Evolutionary conservation across 2,888 invertebrate species (phyloP).

Genomic region (Acrocyrtus sp.): DNA sequence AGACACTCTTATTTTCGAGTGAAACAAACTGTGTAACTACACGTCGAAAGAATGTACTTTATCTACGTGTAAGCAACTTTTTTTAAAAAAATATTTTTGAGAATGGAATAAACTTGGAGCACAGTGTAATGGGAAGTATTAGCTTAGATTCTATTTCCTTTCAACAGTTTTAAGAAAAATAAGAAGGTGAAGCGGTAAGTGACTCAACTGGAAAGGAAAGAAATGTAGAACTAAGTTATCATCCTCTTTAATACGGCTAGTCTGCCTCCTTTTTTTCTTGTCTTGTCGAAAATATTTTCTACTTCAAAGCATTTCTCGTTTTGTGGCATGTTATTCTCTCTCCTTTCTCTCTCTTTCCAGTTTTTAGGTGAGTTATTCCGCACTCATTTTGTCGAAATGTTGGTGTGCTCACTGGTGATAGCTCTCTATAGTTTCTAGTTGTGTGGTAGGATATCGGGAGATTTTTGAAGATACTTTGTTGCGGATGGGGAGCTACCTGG

Average conservation of each 20-base stretch:
- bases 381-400: no score
- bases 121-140: slow-evolving; percentile 5
- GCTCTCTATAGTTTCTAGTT: no score
- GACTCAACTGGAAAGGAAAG: slow-evolving; percentile 35
- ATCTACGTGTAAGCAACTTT: neutral
- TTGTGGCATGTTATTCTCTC: slow-evolving; percentile 16
- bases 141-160: no score
- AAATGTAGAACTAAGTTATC: slow-evolving; percentile 47
- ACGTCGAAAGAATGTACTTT: neutral
- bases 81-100: neutral
- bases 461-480: no score
- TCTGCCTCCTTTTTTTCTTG: slow-evolving; percentile 29
- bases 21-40: neutral
- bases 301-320: slow-evolving; percentile 41
- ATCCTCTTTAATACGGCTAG: slow-evolving; percentile 46
- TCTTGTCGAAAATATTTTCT: slow-evolving; percentile 16
- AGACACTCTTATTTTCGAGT: neutral
- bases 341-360: slow-evolving; percentile 5
- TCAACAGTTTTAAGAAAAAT: slow-evolving; percentile 42
- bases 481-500: no score
- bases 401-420: no score
- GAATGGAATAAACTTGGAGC: neutral
- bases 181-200: slow-evolving; percentile 44
- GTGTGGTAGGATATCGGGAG: no score
- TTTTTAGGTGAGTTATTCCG: no score